Conservation (phyloP, 1,140 invertebrate genomes). For the Chrysoperla carnea region DNA sequence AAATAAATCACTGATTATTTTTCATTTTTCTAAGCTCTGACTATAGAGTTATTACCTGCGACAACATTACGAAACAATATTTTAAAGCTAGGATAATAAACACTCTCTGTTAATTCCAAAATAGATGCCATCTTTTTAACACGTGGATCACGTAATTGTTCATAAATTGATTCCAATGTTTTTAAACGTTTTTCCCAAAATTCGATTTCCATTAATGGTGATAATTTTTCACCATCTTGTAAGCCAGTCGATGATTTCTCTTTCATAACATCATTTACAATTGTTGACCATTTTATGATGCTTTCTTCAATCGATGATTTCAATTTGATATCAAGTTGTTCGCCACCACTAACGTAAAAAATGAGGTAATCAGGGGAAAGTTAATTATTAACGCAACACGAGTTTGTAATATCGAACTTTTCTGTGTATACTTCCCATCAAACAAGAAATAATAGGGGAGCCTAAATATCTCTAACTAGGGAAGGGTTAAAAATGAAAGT, state of each 20-base stretch:
- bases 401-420: too few relatives aligned
- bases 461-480: too few relatives aligned
- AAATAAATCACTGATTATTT: too few relatives aligned
- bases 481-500: too few relatives aligned
- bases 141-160: conserved; percentile 55
- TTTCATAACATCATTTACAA: conserved; percentile 58
- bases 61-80: conserved; percentile 29
- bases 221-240: conserved; percentile 29
- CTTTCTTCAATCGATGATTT: conserved; percentile 60
- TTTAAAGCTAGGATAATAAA: conserved; percentile 40
- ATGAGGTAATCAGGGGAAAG: too few relatives aligned
- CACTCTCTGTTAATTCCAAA: conserved; percentile 38
- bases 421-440: too few relatives aligned
- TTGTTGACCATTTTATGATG: conserved; percentile 66
- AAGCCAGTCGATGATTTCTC: conserved; percentile 45
- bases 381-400: too few relatives aligned
- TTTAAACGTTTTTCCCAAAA: conserved; percentile 46
- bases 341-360: conserved; percentile 22
- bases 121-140: conserved; percentile 58
- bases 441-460: too few relatives aligned
- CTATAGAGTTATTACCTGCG: too few relatives aligned
- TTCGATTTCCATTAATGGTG: conserved; percentile 50
- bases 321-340: conserved; percentile 40
- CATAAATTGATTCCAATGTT: conserved; percentile 69
- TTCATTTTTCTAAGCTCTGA: too few relatives aligned